These are phyloP conservation scores for Formicarius rufipectus DNA, from an alignment of 2,113 vertebrate genomes.

Conservation along the genomic window DNA sequence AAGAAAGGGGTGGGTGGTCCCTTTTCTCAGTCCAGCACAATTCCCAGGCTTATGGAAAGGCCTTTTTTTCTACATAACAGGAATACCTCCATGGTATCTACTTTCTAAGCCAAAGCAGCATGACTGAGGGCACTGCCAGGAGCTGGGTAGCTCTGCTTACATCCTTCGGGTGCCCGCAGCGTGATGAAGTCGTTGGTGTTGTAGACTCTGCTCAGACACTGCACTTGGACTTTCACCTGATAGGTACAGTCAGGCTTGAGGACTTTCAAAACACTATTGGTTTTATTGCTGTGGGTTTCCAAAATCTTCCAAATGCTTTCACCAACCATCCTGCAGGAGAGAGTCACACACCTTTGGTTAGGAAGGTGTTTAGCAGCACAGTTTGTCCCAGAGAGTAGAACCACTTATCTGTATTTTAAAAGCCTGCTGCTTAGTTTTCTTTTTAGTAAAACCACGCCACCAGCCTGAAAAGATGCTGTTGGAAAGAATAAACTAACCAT, in stretches of 20 bases:
- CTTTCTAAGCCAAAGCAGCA: not conserved
- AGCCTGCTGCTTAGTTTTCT: not conserved
- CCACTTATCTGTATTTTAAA: not conserved
- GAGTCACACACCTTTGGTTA: not conserved
- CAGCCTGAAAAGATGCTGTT: not conserved
- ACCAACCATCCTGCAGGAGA: constrained; percentile 78
- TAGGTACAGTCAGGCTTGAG: constrained; percentile 92
- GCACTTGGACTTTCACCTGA: constrained; percentile 93
- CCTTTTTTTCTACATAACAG: accelerated
- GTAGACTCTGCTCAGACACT: constrained; percentile 88
- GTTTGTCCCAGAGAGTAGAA: not conserved
- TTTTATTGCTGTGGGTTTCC: constrained; percentile 95
- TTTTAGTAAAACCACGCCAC: not conserved
- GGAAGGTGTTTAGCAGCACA: not conserved
- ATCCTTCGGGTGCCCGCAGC: constrained; percentile 88
- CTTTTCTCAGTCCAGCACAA: not conserved
- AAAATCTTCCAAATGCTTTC: constrained; percentile 86
- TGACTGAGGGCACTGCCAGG: accelerated
- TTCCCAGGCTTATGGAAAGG: not conserved
- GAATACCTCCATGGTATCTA: accelerated
- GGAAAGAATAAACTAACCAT: not conserved
- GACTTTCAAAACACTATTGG: constrained; percentile 82
- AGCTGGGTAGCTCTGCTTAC: constrained; percentile 76
- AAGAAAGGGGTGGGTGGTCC: no score
- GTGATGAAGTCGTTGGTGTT: constrained; percentile 90